Evolutionary conservation across 2,888 invertebrate genomes (phyloP).

Genomic region (Myathropa florea): DNA sequence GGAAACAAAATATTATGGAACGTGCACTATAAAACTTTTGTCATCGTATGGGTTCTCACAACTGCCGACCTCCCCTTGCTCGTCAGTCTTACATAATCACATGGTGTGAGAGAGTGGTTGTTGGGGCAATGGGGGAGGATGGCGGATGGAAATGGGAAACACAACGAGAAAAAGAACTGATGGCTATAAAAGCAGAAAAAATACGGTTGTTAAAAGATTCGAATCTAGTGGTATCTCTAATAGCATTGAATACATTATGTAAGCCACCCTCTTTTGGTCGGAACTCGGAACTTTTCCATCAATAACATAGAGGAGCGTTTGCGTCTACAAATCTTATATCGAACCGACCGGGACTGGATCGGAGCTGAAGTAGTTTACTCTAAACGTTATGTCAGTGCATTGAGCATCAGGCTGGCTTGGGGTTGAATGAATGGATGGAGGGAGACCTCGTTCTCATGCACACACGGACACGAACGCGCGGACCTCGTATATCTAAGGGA

Average conservation of each 20-base stretch:
- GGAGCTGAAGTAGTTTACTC: slow-evolving; percentile 21
- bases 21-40: slow-evolving; percentile 66
- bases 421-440: background rate
- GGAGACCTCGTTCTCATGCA: background rate
- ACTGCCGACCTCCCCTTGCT: slow-evolving; percentile 2
- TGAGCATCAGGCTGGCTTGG: background rate
- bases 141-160: background rate
- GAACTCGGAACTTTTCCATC: slow-evolving; percentile 49
- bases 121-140: background rate
- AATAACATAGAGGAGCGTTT: slow-evolving; percentile 46
- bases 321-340: slow-evolving; percentile 49
- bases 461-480: background rate
- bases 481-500: slow-evolving; percentile 25
- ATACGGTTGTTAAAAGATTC: slow-evolving; percentile 62
- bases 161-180: slow-evolving; percentile 7
- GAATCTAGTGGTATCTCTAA: slow-evolving; percentile 64
- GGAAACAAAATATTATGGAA: slow-evolving; percentile 65
- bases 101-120: slow-evolving; percentile 5
- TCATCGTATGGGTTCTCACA: slow-evolving; percentile 43
- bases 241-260: slow-evolving; percentile 66
- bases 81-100: slow-evolving; percentile 47
- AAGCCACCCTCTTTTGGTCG: slow-evolving; percentile 48
- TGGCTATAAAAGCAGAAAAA: slow-evolving; percentile 39
- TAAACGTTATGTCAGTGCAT: slow-evolving; percentile 41
- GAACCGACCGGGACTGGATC: background rate